Evolutionary conservation across 1,140 invertebrate genomes (phyloP), one percentile per base, ranked within the genome.

Genomic region (Bradysia coprophila): DNA sequence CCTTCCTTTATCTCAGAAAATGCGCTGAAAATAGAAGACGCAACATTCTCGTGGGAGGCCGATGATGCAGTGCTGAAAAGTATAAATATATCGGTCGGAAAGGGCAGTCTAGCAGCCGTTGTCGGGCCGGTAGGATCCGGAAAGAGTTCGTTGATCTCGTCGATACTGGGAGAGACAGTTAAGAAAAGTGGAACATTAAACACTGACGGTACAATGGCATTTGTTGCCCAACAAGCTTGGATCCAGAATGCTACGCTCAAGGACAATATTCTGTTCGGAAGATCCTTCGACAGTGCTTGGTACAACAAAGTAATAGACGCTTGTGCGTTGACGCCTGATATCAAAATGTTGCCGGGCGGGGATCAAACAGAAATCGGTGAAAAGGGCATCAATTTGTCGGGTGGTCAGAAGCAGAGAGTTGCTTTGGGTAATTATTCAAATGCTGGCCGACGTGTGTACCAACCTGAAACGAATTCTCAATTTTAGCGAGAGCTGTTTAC

Each of bases 221-320:
- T 88, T 53, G 85, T 88, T 2, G 70, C 85, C 0, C 87, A 91
- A 56, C 82, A 89, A 63, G 81, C 86, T 2, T 91, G 86, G 87
- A 90, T 90, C 43, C 84, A 87, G 62, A 91, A 90, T 61, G 74
- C 76, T 8, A 83, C 84, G 1, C 57, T 92, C 71, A 72, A 76
- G 55, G 75, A 89, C 44, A 92, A 92, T 53, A 76, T 81, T 42
- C 48, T 76, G 0, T 78, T 80, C 57, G 76, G 76, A 3, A 57
- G 63, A 28, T 23, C 44, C 2, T 72, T 40, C 2, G 76, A 67
- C 47, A 48, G 52, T 4, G 55, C 64, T 19, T 24, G 13, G n/a
- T 56, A 59, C 15, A 71, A 24, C 67, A 69, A 38, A 38, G 32
- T 45, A 9, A 15, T 45, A 15, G 47, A 55, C 18, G 69, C 69